Evolutionary conservation across 2,113 vertebrate genomes (phyloP), one percentile per base, ranked within the genome.

Genomic region (Hucho hucho): DNA sequence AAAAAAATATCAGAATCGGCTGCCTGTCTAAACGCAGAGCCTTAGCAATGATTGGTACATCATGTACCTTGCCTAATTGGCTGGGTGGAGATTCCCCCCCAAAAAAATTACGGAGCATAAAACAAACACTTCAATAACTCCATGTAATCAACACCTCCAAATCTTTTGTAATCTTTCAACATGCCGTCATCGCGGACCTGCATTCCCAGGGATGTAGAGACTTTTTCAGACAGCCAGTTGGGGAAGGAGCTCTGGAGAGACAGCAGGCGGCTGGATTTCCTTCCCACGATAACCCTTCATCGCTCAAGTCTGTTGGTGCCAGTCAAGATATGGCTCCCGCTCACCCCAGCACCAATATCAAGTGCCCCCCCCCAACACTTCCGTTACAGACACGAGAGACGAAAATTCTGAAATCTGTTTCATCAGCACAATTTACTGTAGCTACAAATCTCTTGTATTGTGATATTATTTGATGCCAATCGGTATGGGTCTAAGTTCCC

Each of bases 101-200:
- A 16, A 94, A 13, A 29, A 32, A 32, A 6, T 32, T 32, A 29
- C 4, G 4, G 29, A 32, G 29, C 29, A 6, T 32, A 32, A 32
- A 32, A 32, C 29, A 32, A 32, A 32, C 29, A 32, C 29, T 5
- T 6, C 5, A 32, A 32, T 32, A 6, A 32, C 6, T 32, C 29
- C 29, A 32, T 32, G 29, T 32, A 32, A 0, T 32, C 29, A 32
- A 32, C 6, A 5, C 29, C 29, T 32, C 29, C 29, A 32, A 32
- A 86, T 99, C 73, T 93, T 99, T 37, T 96, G 94, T 0, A 94
- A 86, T 79, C 98, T 96, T 58, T 89, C 88, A 3, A 14, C 78
- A 89, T 28, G 46, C 6, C 0, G 75, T 91, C 20, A 61, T 80
- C 56, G 69, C 64, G 2, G 85, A 92, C 20, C 85, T 98, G 28